These are phyloP conservation scores for Enhydra lutris DNA, from an alignment of 2,113 vertebrate genomes.

Conservation along the genomic window DNA sequence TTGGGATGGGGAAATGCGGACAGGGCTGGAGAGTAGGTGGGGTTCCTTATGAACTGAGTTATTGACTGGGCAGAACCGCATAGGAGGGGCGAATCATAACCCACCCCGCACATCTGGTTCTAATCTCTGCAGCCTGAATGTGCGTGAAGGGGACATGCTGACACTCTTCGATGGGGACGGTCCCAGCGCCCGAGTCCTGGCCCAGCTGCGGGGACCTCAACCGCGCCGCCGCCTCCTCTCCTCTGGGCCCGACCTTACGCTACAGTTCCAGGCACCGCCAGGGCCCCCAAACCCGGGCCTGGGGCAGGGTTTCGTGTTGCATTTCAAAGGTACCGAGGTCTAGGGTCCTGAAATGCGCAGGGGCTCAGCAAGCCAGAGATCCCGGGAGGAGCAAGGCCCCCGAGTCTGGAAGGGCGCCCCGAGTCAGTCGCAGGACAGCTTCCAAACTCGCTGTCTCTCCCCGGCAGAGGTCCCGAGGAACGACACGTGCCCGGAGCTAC, in stretches of 20 bases:
- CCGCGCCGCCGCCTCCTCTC: constrained; percentile 91
- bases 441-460: not conserved
- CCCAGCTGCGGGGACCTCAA: constrained; percentile 90
- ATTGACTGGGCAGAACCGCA: not conserved
- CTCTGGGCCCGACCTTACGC: constrained; percentile 90
- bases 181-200: constrained; percentile 90
- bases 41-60: not conserved
- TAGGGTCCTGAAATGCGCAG: not conserved
- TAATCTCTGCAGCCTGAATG: constrained; percentile 86
- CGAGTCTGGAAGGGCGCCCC: not conserved
- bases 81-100: accelerated
- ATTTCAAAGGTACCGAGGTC: constrained; percentile 87
- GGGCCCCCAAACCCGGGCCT: constrained; percentile 89
- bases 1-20: not conserved
- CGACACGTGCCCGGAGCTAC: constrained; percentile 91
- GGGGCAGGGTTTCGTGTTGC: constrained; percentile 93
- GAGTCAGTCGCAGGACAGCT: not conserved
- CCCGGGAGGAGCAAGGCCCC: not conserved
- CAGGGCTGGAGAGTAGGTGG: not conserved
- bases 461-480: constrained; percentile 92
- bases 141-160: constrained; percentile 91
- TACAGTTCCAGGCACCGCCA: constrained; percentile 93
- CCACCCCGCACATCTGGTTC: not conserved
- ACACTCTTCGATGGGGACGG: constrained; percentile 91
- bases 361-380: not conserved